A percentile compares a stretch with the other conserved stretches of the same genome.
These are phyloP conservation scores for Zonitis immaculata DNA, from an alignment of 2,888 invertebrate genomes.

Conservation along the genomic window DNA sequence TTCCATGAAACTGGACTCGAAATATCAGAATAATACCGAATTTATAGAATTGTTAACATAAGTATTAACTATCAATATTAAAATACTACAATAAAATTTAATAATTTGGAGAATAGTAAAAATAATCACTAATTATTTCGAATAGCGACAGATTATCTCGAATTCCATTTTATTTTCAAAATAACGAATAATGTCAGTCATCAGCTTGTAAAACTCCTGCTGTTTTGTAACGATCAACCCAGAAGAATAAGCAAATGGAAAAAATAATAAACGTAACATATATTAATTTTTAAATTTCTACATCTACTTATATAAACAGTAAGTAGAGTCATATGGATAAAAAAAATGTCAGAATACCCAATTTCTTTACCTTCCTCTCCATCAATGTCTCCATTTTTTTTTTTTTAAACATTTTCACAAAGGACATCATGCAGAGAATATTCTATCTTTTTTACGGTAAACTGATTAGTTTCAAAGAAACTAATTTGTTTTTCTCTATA, in stretches of 20 bases:
- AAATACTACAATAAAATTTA: no score
- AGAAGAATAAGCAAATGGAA: no score
- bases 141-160: no score
- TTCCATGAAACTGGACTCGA: neutral
- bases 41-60: no score
- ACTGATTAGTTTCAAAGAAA: constrained; percentile 15
- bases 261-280: constrained; percentile 3
- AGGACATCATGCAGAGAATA: constrained; percentile 14
- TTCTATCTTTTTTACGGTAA: constrained; percentile 17
- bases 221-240: constrained; percentile 17
- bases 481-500: constrained; percentile 17
- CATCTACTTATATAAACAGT: constrained; percentile 5
- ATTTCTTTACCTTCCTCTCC: no score
- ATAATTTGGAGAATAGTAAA: no score
- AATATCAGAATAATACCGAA: neutral
- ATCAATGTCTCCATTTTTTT: neutral
- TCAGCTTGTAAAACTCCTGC: constrained; percentile 21
- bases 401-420: neutral
- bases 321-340: no score
- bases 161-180: no score
- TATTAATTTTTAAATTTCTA: constrained; percentile 18
- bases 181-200: constrained; percentile 21
- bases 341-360: neutral
- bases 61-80: no score
- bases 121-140: no score